phyloP scores from a whole-genome alignment of 2,888 invertebrate species.

The Matsumyia berberina region DNA sequence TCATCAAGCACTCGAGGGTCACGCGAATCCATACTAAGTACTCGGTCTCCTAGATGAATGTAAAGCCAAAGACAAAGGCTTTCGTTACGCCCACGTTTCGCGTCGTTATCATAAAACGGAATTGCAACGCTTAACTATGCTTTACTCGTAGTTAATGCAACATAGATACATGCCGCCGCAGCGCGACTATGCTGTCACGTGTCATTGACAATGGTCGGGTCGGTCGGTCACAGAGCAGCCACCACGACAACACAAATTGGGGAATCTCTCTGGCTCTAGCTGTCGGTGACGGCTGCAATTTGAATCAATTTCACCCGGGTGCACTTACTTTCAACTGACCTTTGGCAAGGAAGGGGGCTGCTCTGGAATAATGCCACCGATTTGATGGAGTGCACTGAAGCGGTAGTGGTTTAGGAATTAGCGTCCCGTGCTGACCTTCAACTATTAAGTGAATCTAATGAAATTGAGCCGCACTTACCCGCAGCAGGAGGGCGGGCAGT shows the following conservation, averaged over 20 bases:
- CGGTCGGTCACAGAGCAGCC: slow-evolving; percentile 31
- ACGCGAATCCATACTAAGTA: slow-evolving; percentile 34
- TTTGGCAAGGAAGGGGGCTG: slow-evolving; percentile 25
- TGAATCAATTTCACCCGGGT: slow-evolving; percentile 62
- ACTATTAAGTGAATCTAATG: slow-evolving; percentile 70
- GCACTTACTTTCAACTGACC: slow-evolving; percentile 67
- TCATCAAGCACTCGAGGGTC: slow-evolving; percentile 49
- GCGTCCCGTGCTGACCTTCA: slow-evolving; percentile 63
- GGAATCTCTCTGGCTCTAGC: slow-evolving; percentile 30
- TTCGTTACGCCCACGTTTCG: slow-evolving; percentile 60
- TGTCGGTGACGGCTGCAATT: slow-evolving; percentile 27
- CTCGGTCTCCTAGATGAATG: background rate
- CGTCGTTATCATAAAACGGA: slow-evolving; percentile 57
- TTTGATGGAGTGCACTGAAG: slow-evolving; percentile 47
- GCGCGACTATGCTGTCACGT: slow-evolving; percentile 64
- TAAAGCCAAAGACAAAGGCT: slow-evolving; percentile 42
- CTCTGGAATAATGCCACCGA: slow-evolving; percentile 7
- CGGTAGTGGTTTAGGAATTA: slow-evolving; percentile 27
- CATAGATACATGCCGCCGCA: slow-evolving; percentile 48
- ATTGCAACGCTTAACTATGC: slow-evolving; percentile 42
- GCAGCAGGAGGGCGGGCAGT: slow-evolving; percentile 51
- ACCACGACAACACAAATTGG: slow-evolving; percentile 42
- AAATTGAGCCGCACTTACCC: slow-evolving; percentile 74
- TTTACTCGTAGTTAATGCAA: slow-evolving; percentile 43
- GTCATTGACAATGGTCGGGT: slow-evolving; percentile 70